Evolutionary conservation across 2,888 invertebrate species (phyloP).

Genomic region (Lutraria lutraria): DNA sequence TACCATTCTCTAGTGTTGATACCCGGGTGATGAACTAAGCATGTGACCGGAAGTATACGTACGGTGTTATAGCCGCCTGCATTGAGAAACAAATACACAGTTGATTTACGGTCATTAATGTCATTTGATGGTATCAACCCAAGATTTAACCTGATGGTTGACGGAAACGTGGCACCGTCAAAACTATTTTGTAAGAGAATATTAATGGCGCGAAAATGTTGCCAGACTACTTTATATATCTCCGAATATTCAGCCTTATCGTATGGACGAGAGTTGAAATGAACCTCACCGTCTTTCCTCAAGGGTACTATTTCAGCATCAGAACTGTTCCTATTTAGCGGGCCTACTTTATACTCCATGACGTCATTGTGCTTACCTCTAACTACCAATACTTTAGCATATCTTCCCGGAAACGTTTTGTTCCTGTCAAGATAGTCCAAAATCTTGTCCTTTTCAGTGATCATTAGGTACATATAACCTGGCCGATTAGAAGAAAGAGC

Average conservation of each 20-base stretch:
- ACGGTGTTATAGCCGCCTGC: slow-evolving; percentile 49
- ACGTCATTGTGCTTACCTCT: slow-evolving; percentile 64
- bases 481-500: slow-evolving; percentile 38
- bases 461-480: slow-evolving; percentile 57
- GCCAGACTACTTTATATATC: slow-evolving; percentile 19
- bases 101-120: slow-evolving; percentile 51
- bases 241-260: slow-evolving; percentile 49
- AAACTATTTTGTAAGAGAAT: slow-evolving; percentile 67
- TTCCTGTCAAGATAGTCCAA: slow-evolving; percentile 65
- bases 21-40: slow-evolving; percentile 67
- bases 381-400: slow-evolving; percentile 66
- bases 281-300: slow-evolving; percentile 56
- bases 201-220: slow-evolving; percentile 49
- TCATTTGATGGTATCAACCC: slow-evolving; percentile 53
- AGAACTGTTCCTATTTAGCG: slow-evolving; percentile 49
- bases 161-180: slow-evolving; percentile 59
- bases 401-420: slow-evolving; percentile 68
- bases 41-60: slow-evolving; percentile 66
- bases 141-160: slow-evolving; percentile 27
- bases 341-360: slow-evolving; percentile 72
- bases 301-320: slow-evolving; percentile 46
- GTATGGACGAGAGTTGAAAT: slow-evolving; percentile 66
- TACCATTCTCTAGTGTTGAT: slow-evolving; percentile 61
- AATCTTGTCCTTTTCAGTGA: slow-evolving; percentile 57
- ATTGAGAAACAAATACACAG: slow-evolving; percentile 49